Base-by-base conservation (phyloP, 1,140 invertebrate genomes). In the Euwallacea similis region DNA sequence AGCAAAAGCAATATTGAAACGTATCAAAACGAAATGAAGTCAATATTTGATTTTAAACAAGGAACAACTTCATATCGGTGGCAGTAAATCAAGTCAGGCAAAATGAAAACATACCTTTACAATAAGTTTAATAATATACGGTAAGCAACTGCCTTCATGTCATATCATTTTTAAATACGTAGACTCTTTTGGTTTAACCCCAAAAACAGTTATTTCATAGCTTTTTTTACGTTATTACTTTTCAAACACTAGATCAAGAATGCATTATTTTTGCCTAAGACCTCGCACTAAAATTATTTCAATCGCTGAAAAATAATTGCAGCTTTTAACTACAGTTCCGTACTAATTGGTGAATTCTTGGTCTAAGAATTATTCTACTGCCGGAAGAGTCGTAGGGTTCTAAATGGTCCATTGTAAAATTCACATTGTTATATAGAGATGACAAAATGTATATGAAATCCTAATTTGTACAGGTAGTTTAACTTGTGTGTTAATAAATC, bases 391-490 rank as follows among this genome's bases (percentile, higher is more conserved):
- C 13, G 46, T 10, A 80, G 79, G 77, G 70, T 78, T 77, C 76
- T 77, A 78, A 77, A 75, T 74, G 75, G 78, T 79, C 77, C 79
- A 78, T 78, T 79, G 77, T 80, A 80, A 81, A 80, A 80, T 79
- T 80, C 78, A 81, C 79, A 77, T 79, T 80, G 78, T 79, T 80
- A 78, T 78, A 79, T 74, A 77, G 56, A 71, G 21, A 66, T 66
- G 56, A 71, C 63, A 66, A 55, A 66, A 79, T 79, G 78, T 79
- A 79, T 79, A 79, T 79, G 77, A 78, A 77, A 71, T 75, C 76
- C 76, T 80, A 69, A 81, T 80, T 79, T 81, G 80, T 81, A 81
- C 80, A 81, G 80, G 80, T 81, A 81, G 80, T 76, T 73, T 81
- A 79, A 81, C 76, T 79, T 81, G 79, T 81, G 80, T 81, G 79